A percentile compares a stretch with the other conserved stretches of the same genome.
phyloP scores from a whole-genome alignment of 1,140 invertebrate genomes.

The Drosophila mayri region DNA sequence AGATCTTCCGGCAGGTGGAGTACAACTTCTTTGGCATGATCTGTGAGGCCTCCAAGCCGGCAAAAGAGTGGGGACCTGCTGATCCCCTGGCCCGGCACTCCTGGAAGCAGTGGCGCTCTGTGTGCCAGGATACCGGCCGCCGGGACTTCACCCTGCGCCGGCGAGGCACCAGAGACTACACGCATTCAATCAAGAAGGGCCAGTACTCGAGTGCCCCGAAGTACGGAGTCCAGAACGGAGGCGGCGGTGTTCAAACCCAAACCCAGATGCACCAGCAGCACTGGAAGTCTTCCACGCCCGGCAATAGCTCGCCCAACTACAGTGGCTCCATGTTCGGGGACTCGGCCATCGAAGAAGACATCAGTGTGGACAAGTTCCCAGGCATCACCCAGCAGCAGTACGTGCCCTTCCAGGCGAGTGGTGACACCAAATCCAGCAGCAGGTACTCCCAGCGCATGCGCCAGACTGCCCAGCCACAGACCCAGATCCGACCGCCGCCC shows the following conservation, averaged over 20 bases:
- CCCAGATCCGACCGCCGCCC: conserved; percentile 34
- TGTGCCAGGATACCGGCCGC: conserved; percentile 85
- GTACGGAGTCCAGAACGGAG: conserved; percentile 57
- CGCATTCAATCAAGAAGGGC: conserved; percentile 86
- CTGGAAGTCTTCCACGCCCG: conserved; percentile 82
- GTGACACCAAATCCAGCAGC: conserved; percentile 66
- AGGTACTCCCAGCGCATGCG: conserved; percentile 71
- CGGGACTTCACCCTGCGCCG: conserved; percentile 87
- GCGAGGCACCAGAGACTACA: conserved; percentile 87
- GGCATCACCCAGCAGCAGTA: conserved; percentile 76
- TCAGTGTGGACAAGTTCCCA: conserved; percentile 84
- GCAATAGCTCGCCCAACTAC: conserved; percentile 84
- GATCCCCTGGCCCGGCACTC: conserved; percentile 82
- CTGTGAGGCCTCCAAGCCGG: conserved; percentile 81
- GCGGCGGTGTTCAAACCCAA: conserved; percentile 46
- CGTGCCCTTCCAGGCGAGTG: conserved; percentile 73
- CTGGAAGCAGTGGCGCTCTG: conserved; percentile 84
- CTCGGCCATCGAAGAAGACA: conserved; percentile 84
- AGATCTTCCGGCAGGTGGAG: conserved; percentile 83
- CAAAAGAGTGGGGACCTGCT: conserved; percentile 84
- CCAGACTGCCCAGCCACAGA: conserved; percentile 68
- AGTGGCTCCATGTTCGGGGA: conserved; percentile 84
- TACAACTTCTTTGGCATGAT: conserved; percentile 85
- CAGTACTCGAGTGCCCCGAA: conserved; percentile 70
- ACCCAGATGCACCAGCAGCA: conserved; percentile 64